Percentiles rank a stretch among this genome's conserved stretches.
Evolutionary conservation across 2,113 vertebrate species (phyloP).

Genomic region (Halcyon senegalensis): DNA sequence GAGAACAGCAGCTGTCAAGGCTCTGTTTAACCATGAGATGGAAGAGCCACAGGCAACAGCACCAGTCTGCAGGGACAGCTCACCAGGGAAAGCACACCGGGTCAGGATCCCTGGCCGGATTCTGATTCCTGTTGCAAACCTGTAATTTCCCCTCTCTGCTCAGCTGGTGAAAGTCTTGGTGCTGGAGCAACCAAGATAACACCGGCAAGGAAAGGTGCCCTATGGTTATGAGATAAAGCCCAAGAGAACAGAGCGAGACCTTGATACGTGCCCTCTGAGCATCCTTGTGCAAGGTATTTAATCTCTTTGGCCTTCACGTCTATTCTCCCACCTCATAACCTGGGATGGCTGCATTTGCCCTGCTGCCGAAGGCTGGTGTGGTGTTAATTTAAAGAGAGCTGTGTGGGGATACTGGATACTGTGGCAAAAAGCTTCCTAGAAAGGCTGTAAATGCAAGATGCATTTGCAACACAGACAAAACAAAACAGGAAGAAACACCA

Average conservation of each 20-base stretch:
- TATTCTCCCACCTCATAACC: neutral
- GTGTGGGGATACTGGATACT: neutral
- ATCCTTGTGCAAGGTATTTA: neutral
- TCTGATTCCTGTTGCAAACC: neutral
- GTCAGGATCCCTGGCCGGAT: neutral
- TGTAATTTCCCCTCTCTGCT: neutral
- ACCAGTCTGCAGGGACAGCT: neutral
- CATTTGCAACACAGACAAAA: neutral
- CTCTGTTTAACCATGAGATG: neutral
- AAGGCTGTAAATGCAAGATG: neutral
- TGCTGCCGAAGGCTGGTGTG: neutral
- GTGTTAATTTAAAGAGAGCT: neutral
- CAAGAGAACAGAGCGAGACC: neutral
- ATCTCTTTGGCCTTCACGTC: neutral
- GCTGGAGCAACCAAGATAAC: neutral
- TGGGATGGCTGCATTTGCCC: neutral
- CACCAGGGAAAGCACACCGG: neutral
- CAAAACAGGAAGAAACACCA: neutral
- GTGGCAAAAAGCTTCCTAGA: neutral
- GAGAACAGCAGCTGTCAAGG: constrained; percentile 5
- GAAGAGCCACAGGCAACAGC: constrained; percentile 10
- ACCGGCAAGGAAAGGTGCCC: neutral
- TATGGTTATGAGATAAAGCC: neutral
- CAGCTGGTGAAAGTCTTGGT: neutral
- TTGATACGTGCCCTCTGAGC: neutral